Evolutionary conservation across 2,888 invertebrate genomes (phyloP).

Genomic region (Nematopogon swammerdamellus): DNA sequence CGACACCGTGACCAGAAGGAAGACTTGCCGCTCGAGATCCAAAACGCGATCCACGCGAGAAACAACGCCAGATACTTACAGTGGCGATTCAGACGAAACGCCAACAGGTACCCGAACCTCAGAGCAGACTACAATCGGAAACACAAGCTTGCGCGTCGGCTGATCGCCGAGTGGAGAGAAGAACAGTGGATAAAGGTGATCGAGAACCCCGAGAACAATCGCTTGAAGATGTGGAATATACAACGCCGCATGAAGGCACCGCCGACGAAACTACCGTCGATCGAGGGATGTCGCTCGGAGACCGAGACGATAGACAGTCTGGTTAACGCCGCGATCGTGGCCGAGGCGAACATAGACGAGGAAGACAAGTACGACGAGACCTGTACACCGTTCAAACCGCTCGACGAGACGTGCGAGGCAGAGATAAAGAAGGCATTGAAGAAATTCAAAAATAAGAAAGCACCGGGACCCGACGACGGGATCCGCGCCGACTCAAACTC

Average conservation of each 20-base stretch:
- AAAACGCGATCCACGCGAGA: constrained; percentile 1
- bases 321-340: constrained; percentile 4
- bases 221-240: constrained; percentile 4
- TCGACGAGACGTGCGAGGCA: constrained; percentile 3
- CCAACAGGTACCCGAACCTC: constrained; percentile 1
- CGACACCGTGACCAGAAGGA: background rate
- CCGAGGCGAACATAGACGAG: constrained; percentile 1
- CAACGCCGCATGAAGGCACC: constrained; percentile 1
- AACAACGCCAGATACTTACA: constrained; percentile 1
- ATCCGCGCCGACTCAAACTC: constrained; percentile 9
- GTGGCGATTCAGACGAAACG: constrained; percentile 1
- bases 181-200: constrained; percentile 3
- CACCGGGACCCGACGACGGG: constrained; percentile 6
- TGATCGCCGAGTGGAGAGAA: background rate
- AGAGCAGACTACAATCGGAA: constrained; percentile 2
- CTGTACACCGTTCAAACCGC: constrained; percentile 4
- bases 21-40: constrained; percentile 1
- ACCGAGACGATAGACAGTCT: constrained; percentile 4
- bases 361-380: background rate
- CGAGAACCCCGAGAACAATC: constrained; percentile 3
- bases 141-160: constrained; percentile 1
- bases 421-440: constrained; percentile 4
- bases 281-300: constrained; percentile 3
- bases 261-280: background rate
- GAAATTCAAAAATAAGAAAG: constrained; percentile 7